phyloP scores from a whole-genome alignment of 2,888 invertebrate species.

The Apocheima hispidaria region DNA sequence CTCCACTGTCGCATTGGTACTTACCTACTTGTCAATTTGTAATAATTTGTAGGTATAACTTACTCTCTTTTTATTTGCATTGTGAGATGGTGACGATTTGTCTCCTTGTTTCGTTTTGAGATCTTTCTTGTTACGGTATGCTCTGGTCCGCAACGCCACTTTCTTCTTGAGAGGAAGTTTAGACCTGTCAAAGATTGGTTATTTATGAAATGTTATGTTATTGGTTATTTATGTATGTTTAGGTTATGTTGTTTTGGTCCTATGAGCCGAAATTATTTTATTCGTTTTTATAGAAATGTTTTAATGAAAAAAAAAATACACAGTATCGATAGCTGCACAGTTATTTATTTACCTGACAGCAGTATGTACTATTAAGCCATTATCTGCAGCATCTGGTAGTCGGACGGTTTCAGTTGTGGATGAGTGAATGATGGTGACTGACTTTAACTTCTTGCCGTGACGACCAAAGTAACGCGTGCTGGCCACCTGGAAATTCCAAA shows the following conservation, averaged over 20 bases:
- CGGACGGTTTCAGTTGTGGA: conserved; percentile 95
- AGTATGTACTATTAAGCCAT: conserved; percentile 93
- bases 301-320: too few species aligned
- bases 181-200: conserved; percentile 84
- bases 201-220: background rate
- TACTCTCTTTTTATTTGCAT: conserved; percentile 81
- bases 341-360: conserved; percentile 86
- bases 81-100: conserved; percentile 77
- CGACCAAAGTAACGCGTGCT: conserved; percentile 94
- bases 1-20: too few species aligned
- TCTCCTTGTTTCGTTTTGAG: conserved; percentile 73
- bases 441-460: conserved; percentile 92
- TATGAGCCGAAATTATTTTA: background rate
- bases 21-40: background rate
- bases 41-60: conserved; percentile 44
- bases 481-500: conserved; percentile 86
- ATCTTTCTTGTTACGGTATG: conserved; percentile 85
- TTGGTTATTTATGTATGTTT: background rate
- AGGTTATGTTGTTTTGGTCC: background rate
- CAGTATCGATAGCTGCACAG: background rate
- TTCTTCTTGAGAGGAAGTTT: conserved; percentile 95
- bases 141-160: conserved; percentile 88
- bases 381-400: conserved; percentile 91
- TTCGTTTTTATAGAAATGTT: background rate
- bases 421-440: conserved; percentile 95